Base-by-base conservation (phyloP, 2,113 vertebrate species). In the Trichechus manatus region DNA sequence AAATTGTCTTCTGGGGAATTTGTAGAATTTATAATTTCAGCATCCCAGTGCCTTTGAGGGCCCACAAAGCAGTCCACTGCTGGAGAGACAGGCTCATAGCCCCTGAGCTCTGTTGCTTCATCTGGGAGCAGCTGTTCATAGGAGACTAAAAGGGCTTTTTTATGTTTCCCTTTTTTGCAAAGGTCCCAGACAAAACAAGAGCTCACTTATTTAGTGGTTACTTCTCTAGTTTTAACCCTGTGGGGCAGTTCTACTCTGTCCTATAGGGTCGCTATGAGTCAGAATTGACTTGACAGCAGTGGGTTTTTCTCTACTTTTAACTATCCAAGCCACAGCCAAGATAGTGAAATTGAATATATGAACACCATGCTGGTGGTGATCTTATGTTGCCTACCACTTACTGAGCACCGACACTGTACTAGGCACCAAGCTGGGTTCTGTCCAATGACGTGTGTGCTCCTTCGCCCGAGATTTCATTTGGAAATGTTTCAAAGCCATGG, bases 1-100 rank as follows among this genome's bases (percentile, higher is more conserved):
- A 81, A 92, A 79, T 66, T 77, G 39, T 84, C 87, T 87, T 91
- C 72, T 42, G 81, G 70, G 59, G 59, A 94, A 53, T 50, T 17
- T 92, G 56, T 11, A 88, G 66, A 83, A 85, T 83, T n/a, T 78
- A 84, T 63, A 22, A 74, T 89, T 80, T 74, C 23, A 74, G 87
- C n/a, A 50, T 36, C 79, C 70, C 7, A 10, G 50, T 36, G 53
- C 42, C 47, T 89, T 23, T 70, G 83, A 86, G 74, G 79, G 42
- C 59, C n/a, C 47, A 11, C 0, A 23, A 61, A 90, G 27, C 11
- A 63, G 66, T n/a, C 22, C 11, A 4, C 6, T 13, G 2, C 27
- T 33, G 59, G 50, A 36, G 39, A 72, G 72, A 89, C 29, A 9
- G 39, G 42, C 33, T 42, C n/a, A 10, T 33, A 77, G 53, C 64